phyloP scores from a whole-genome alignment of 2,888 invertebrate species.

The Volucella inflata region DNA sequence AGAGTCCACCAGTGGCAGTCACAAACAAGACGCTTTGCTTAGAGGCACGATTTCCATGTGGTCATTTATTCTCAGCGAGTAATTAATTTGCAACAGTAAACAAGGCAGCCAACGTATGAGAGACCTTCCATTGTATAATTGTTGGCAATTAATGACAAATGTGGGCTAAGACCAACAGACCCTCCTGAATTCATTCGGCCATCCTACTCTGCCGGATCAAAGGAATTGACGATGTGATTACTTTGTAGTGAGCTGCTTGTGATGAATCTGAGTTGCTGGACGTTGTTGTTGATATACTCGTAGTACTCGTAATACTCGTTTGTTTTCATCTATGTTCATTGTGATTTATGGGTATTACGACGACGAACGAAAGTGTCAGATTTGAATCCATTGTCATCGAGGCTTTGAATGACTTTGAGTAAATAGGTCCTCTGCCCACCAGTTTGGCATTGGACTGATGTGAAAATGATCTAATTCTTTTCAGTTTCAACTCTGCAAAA shows the following conservation, averaged over 20 bases:
- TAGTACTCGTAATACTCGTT: too few species aligned
- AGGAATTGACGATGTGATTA: conserved; percentile 49
- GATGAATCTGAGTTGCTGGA: conserved; percentile 15
- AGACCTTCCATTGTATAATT: conserved; percentile 68
- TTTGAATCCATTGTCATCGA: too few species aligned
- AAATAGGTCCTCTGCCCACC: too few species aligned
- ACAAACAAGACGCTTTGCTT: background rate
- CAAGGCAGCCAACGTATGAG: conserved; percentile 38
- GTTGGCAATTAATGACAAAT: conserved; percentile 65
- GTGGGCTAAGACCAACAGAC: conserved; percentile 52
- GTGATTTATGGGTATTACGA: conserved; percentile 66
- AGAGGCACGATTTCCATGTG: conserved; percentile 36
- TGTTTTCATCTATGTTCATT: conserved; percentile 43
- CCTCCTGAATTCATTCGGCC: background rate
- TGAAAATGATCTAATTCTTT: background rate
- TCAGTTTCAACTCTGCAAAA: background rate
- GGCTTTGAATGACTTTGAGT: too few species aligned
- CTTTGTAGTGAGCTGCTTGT: conserved; percentile 32
- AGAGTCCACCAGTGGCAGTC: conserved; percentile 8
- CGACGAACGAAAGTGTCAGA: conserved; percentile 22
- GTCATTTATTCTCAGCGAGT: conserved; percentile 45
- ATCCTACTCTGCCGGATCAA: conserved; percentile 34
- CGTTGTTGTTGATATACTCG: background rate
- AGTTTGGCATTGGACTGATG: too few species aligned
- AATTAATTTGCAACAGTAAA: conserved; percentile 74